Evolutionary conservation across 2,113 vertebrate genomes (phyloP).

Genomic region (Climacteris rufus): DNA sequence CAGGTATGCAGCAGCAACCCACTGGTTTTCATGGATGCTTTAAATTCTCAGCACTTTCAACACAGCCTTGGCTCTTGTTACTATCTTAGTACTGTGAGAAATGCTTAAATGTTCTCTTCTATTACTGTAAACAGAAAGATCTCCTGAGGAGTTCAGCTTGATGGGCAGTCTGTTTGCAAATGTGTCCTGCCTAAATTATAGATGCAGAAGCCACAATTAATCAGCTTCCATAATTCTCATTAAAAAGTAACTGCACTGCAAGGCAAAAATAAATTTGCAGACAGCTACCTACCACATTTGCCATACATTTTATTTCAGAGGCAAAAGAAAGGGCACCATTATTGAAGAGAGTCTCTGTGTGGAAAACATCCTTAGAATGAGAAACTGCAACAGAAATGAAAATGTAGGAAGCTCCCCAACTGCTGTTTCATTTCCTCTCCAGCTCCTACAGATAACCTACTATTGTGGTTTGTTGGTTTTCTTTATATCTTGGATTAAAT

Average conservation of each 20-base stretch:
- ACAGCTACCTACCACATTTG: neutral
- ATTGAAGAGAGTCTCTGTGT: neutral
- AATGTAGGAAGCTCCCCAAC: neutral
- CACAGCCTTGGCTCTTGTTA: neutral
- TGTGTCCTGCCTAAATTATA: neutral
- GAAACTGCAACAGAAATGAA: neutral
- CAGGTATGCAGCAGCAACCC: neutral
- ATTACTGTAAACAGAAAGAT: neutral
- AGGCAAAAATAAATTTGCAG: slow-evolving; percentile 16
- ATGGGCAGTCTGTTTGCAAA: slow-evolving; percentile 6
- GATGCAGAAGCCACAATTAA: slow-evolving; percentile 14
- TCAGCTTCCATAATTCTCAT: neutral
- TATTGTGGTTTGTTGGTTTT: neutral
- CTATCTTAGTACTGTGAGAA: neutral
- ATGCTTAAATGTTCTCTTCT: neutral
- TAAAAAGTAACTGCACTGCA: neutral
- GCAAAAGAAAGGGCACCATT: neutral
- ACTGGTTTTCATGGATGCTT: neutral
- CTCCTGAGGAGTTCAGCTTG: neutral
- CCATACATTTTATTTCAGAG: neutral
- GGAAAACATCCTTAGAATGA: neutral
- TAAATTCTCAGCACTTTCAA: neutral
- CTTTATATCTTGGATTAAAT: neutral
- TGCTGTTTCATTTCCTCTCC: neutral
- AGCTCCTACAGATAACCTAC: neutral